phyloP scores from a whole-genome alignment of 2,113 vertebrate species.

The Glaucomys volans region DNA sequence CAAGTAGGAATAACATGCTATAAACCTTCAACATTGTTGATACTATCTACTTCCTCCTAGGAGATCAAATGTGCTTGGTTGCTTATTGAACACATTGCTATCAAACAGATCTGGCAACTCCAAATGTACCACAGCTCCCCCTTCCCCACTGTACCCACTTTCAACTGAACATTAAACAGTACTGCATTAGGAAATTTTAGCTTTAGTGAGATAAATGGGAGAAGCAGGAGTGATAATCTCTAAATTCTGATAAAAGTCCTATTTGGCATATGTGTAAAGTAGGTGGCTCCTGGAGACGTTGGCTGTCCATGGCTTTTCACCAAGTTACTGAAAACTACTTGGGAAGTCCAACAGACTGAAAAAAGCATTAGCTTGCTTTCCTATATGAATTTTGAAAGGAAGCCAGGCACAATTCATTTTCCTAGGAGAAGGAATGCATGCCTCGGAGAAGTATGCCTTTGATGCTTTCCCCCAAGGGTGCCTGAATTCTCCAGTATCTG shows the following conservation, averaged over 20 bases:
- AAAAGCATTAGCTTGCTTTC: background rate
- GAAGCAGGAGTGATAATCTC: background rate
- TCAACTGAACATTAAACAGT: background rate
- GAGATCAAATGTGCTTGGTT: background rate
- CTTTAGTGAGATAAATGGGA: background rate
- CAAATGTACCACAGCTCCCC: background rate
- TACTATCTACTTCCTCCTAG: background rate
- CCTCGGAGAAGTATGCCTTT: background rate
- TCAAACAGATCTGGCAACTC: background rate
- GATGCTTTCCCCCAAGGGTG: background rate
- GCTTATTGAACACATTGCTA: background rate
- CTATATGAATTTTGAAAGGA: background rate
- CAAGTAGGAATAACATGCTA: background rate
- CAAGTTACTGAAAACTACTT: conserved; percentile 8
- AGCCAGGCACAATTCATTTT: background rate
- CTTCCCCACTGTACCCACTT: background rate
- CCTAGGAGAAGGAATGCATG: background rate
- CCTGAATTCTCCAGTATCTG: background rate
- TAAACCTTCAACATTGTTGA: background rate
- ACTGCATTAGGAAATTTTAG: background rate
- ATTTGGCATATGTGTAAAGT: background rate
- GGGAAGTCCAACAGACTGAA: background rate
- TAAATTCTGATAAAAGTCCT: background rate
- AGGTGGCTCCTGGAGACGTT: background rate
- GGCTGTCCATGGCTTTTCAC: background rate